These are phyloP conservation scores for Agrilus biguttatus DNA, from an alignment of 2,888 invertebrate species.

Conservation along the genomic window DNA sequence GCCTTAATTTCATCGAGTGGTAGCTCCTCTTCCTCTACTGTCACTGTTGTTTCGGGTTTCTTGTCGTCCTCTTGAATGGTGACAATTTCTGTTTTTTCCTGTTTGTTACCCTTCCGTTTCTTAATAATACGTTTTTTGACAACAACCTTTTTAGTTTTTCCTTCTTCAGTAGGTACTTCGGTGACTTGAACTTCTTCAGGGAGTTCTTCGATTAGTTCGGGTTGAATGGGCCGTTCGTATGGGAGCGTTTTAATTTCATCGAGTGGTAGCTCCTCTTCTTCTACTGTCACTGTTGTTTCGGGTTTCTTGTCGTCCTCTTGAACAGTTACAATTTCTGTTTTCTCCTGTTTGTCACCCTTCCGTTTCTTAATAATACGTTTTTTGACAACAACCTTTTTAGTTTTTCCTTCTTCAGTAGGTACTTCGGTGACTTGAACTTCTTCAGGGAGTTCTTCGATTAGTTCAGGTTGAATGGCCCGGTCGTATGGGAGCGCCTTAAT, in stretches of 20 bases:
- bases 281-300: conserved; percentile 18
- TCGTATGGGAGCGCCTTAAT: conserved; percentile 1
- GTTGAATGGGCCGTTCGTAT: conserved; percentile 16
- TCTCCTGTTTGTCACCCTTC: conserved; percentile 23
- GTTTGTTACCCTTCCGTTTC: conserved; percentile 14
- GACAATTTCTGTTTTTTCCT: conserved; percentile 23
- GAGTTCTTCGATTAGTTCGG: conserved; percentile 15
- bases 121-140: conserved; percentile 7
- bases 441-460: conserved; percentile 18
- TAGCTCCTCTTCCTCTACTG: conserved; percentile 18
- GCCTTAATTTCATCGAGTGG: conserved; percentile 8
- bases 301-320: conserved; percentile 20
- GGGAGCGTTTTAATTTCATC: conserved; percentile 17
- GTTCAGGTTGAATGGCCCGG: conserved; percentile 3
- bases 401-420: conserved; percentile 13
- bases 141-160: conserved; percentile 19
- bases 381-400: conserved; percentile 20
- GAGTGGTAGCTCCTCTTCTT: conserved; percentile 15
- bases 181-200: conserved; percentile 20
- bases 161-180: conserved; percentile 18
- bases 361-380: conserved; percentile 24
- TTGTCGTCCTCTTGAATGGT: conserved; percentile 29
- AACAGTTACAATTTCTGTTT: conserved; percentile 15
- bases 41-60: conserved; percentile 25
- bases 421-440: conserved; percentile 16